Base-by-base conservation (phyloP, 2,888 invertebrate species). In the Ametastegia equiseti region DNA sequence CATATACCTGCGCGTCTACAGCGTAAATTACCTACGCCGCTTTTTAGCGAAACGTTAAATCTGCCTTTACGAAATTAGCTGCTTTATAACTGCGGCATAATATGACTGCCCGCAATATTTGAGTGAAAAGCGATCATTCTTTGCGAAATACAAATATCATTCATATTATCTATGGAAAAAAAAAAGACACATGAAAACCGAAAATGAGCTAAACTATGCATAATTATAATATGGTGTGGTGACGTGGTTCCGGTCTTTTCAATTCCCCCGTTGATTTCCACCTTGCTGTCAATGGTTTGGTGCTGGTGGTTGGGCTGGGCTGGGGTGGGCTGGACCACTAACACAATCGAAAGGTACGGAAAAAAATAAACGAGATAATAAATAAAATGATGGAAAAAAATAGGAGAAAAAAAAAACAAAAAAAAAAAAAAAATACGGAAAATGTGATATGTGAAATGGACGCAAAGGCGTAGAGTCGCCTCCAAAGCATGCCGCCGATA, bases 301-400 rank as follows among this genome's bases (percentile, higher is more conserved):
- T 75, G 75, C 75, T 75, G 75, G 75, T 75, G 75, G 75, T 75
- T 75, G 75, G 75, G 39, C 67, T 67, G 71, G 50, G 75, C 50
- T 75, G 36, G 50, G 39, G 23, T 39, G 23, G 77, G 77, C 78
- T 78, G 78, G 63, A 78, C 27, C 60, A 78, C 78, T 78, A 81
- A 73, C 57, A 69, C 75, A 69, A 60, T 57, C 39, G 60, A 42
- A 42, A 78, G 50, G 33, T 54, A 67, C 50, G 65, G 11, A 78
- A 23, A 27, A 30, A 60, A 54, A 71, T 69, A 27, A 69, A n/a
- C 69, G 63, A 75, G 75, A 39, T 33, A 79, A 73, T 15, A 50
- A 81, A 63, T 69, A 23, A 15, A 33, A 19, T n/a, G 36, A 79
- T 42, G 50, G 39, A 42, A 79, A 36, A 45, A 73, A 71, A 82